A percentile compares a stretch with the other conserved stretches of the same genome.
These are phyloP conservation scores for Corvus hawaiiensis DNA, from an alignment of 2,113 vertebrate species.

Conservation along the genomic window DNA sequence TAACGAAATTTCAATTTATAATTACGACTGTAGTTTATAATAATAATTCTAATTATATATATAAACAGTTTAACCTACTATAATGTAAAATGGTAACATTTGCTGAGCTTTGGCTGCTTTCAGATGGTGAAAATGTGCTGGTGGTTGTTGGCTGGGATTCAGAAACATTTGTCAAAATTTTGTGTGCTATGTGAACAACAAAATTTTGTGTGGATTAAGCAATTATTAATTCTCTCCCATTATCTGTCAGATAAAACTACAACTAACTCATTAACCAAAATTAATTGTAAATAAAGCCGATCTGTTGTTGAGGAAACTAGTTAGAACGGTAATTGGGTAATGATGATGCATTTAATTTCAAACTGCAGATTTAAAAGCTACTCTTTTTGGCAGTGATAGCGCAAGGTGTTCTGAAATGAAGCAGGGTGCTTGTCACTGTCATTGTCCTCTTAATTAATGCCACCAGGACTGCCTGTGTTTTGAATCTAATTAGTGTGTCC, in stretches of 20 bases:
- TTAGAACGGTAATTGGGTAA: conserved; percentile 47
- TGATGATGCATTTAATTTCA: conserved; percentile 32
- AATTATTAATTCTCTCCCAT: conserved; percentile 61
- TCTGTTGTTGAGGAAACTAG: conserved; percentile 54
- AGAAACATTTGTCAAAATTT: conserved; percentile 51
- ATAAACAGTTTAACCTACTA: conserved; percentile 46
- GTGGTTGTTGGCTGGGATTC: conserved; percentile 44
- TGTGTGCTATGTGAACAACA: conserved; percentile 18
- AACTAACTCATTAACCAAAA: conserved; percentile 70
- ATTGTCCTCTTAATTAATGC: background rate
- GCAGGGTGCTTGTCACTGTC: background rate
- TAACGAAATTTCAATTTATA: background rate
- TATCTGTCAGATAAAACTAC: conserved; percentile 62
- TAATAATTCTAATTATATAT: conserved; percentile 56
- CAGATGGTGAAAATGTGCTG: conserved; percentile 56
- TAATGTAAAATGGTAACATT: conserved; percentile 36
- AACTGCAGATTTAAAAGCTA: conserved; percentile 16
- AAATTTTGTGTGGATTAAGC: conserved; percentile 54
- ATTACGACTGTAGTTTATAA: conserved; percentile 25
- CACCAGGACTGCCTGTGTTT: background rate
- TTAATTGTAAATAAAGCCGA: conserved; percentile 63
- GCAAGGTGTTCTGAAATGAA: conserved; percentile 9
- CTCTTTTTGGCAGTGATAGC: background rate
- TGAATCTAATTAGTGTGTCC: background rate
- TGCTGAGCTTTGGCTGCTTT: conserved; percentile 55